A percentile compares a stretch with the other conserved stretches of the same genome.
phyloP scores from a whole-genome alignment of 2,888 invertebrate genomes.

The Deilephila porcellus region DNA sequence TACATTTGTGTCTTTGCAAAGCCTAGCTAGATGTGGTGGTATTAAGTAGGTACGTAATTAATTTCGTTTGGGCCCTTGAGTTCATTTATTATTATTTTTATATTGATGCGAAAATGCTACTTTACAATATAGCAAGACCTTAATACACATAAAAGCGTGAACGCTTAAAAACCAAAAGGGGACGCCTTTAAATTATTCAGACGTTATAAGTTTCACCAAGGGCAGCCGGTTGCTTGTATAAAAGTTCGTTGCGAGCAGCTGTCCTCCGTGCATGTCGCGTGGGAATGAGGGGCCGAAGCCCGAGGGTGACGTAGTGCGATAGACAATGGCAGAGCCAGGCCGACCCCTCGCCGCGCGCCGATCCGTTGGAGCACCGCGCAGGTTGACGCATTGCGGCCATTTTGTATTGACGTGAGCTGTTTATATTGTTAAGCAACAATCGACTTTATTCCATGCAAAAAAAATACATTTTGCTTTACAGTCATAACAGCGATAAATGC shows the following conservation, averaged over 20 bases:
- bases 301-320: slow-evolving; percentile 40
- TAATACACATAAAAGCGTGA: too few relatives aligned
- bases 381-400: slow-evolving; percentile 33
- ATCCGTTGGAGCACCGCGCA: slow-evolving; percentile 24
- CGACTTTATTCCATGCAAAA: not conserved
- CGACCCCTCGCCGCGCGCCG: slow-evolving; percentile 31
- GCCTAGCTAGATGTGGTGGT: too few relatives aligned
- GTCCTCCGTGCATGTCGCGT: slow-evolving; percentile 41
- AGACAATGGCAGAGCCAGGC: slow-evolving; percentile 45
- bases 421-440: not conserved
- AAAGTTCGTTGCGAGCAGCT: slow-evolving; percentile 50
- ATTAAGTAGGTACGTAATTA: too few relatives aligned
- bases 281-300: slow-evolving; percentile 35
- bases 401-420: slow-evolving; percentile 26
- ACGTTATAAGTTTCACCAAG: not conserved
- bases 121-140: too few relatives aligned
- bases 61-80: too few relatives aligned
- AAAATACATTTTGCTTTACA: not conserved
- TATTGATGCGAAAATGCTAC: too few relatives aligned
- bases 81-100: too few relatives aligned
- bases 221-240: slow-evolving; percentile 27
- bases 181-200: not conserved
- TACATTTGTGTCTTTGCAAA: too few relatives aligned
- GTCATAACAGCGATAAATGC: not conserved
- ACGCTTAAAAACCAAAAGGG: too few relatives aligned